phyloP scores from a whole-genome alignment of 2,113 vertebrate genomes.

The Cyanoderma ruficeps region DNA sequence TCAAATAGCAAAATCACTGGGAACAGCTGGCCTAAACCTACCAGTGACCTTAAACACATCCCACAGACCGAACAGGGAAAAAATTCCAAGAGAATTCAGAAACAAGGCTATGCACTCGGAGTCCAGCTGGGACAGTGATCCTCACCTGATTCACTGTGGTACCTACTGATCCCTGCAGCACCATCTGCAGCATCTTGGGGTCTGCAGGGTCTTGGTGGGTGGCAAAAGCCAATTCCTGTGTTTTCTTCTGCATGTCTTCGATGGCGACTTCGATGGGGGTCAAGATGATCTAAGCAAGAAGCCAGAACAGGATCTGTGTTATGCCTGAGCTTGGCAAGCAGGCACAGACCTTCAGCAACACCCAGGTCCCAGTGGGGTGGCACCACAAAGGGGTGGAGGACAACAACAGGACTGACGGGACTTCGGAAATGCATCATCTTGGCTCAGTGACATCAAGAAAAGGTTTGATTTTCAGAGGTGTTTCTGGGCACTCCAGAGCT shows the following conservation, averaged over 20 bases:
- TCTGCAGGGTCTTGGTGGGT: constrained; percentile 97
- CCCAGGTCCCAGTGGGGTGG: not conserved
- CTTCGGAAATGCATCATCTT: not conserved
- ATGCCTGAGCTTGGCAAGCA: not conserved
- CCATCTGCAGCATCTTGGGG: constrained; percentile 99
- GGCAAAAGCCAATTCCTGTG: constrained; percentile 95
- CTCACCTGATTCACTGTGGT: constrained; percentile 98
- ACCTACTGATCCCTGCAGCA: constrained; percentile 97
- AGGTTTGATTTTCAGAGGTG: not conserved
- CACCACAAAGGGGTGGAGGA: not conserved
- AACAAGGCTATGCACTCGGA: not conserved
- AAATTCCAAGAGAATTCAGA: not conserved
- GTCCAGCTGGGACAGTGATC: not conserved
- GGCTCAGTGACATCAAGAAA: not conserved
- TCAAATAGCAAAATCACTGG: not conserved
- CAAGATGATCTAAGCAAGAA: constrained; percentile 85
- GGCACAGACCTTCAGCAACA: not conserved
- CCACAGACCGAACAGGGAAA: not conserved
- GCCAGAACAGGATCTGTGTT: not conserved
- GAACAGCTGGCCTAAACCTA: not conserved
- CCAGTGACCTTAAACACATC: not conserved
- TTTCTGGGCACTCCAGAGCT: not conserved
- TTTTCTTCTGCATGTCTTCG: constrained; percentile 99
- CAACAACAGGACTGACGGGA: not conserved
- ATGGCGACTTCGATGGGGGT: constrained; percentile 99